These are phyloP conservation scores for Perodicticus potto DNA, from an alignment of 2,797 vertebrate species.

Conservation along the genomic window DNA sequence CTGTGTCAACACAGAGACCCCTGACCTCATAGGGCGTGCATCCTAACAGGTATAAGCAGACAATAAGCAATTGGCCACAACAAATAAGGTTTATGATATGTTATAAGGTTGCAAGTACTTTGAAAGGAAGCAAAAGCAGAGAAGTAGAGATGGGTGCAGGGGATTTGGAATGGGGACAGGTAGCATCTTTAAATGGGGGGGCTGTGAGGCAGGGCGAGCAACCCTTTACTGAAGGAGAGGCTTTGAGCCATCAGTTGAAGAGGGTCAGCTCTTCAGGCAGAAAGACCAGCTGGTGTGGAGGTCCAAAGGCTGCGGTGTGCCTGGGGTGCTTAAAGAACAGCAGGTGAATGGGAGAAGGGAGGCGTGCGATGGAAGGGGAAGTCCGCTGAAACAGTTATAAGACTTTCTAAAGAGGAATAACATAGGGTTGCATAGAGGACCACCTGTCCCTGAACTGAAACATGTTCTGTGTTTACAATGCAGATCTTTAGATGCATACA, in stretches of 20 bases:
- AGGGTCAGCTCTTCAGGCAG: background rate
- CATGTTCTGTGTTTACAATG: background rate
- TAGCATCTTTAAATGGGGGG: background rate
- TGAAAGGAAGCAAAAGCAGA: background rate
- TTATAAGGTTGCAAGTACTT: background rate
- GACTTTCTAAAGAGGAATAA: background rate
- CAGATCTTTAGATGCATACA: background rate
- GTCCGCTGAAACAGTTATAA: background rate
- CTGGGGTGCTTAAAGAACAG: background rate
- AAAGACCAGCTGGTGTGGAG: background rate
- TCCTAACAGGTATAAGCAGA: background rate
- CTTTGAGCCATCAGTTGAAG: background rate
- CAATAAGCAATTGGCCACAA: background rate
- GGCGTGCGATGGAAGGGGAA: fast-evolving
- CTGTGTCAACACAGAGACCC: background rate
- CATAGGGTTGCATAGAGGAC: background rate
- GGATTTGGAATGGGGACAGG: background rate
- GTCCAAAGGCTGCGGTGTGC: background rate
- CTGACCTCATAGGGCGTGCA: background rate
- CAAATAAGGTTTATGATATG: background rate
- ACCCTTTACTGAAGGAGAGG: background rate
- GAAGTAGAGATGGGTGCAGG: background rate
- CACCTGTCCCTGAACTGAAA: background rate
- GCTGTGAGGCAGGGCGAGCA: background rate
- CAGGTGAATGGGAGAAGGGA: background rate